Conservation (phyloP, 2,888 invertebrate species). For the Argyresthia albistria region DNA sequence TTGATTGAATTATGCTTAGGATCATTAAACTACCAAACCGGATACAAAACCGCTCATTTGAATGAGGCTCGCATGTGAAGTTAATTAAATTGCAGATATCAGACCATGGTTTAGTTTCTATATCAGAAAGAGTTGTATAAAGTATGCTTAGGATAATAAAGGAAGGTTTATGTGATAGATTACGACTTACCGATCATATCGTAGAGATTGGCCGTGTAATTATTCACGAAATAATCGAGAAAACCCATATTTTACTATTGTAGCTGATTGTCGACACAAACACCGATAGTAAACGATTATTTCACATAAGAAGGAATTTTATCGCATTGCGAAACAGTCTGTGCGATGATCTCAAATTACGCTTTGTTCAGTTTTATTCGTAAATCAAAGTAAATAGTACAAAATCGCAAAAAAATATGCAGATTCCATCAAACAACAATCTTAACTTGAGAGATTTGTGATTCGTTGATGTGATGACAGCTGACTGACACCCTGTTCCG, state of each 20-base stretch:
- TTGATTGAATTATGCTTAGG: neutral
- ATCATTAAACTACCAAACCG: neutral
- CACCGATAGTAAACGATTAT: neutral
- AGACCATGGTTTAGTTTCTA: neutral
- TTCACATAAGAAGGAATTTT: neutral
- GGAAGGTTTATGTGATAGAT: neutral
- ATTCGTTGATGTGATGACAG: no score
- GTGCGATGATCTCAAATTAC: neutral
- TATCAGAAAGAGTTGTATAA: neutral
- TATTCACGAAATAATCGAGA: conserved; percentile 45
- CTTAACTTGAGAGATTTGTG: no score
- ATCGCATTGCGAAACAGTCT: neutral
- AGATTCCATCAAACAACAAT: no score
- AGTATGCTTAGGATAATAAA: neutral
- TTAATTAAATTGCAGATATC: neutral
- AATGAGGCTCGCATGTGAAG: neutral
- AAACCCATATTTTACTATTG: conserved; percentile 30
- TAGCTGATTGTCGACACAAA: neutral
- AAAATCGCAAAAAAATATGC: no score
- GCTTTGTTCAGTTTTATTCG: neutral
- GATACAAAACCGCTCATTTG: neutral
- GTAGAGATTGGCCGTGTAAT: conserved; percentile 52
- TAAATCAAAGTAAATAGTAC: no score
- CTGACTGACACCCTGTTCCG: no score
- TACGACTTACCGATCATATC: conserved; percentile 51